A percentile compares a stretch with the other conserved stretches of the same genome.
Evolutionary conservation across 2,888 invertebrate genomes (phyloP).

Genomic region (Colostygia pectinataria): DNA sequence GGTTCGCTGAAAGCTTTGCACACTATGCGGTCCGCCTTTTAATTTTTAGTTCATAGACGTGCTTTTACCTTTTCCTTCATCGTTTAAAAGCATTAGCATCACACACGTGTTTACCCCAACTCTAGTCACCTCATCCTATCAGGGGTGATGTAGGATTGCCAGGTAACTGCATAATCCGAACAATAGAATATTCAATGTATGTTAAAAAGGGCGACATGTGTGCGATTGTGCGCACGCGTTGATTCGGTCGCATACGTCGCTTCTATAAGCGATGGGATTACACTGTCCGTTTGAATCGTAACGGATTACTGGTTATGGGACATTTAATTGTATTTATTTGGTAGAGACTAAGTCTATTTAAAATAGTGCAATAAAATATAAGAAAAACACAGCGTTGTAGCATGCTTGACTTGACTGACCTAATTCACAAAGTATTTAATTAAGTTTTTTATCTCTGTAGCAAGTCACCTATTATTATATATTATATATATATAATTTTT

Average conservation of each 20-base stretch:
- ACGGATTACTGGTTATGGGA: conserved; percentile 47
- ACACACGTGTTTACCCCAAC: conserved; percentile 15
- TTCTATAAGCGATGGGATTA: conserved; percentile 44
- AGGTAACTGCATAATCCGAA: conserved; percentile 71
- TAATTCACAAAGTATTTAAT: too few species aligned
- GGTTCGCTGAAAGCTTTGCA: too few species aligned
- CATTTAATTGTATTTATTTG: conserved; percentile 5
- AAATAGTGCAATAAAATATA: too few species aligned
- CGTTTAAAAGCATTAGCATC: too few species aligned
- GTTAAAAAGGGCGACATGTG: conserved; percentile 65
- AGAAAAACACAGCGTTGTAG: too few species aligned
- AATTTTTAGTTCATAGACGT: background rate
- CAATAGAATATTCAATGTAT: conserved; percentile 74
- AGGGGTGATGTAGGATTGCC: conserved; percentile 41
- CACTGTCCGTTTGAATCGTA: conserved; percentile 49
- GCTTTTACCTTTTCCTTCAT: too few species aligned
- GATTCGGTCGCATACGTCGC: conserved; percentile 33
- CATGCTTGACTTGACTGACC: too few species aligned
- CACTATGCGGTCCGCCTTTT: background rate
- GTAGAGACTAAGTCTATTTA: too few species aligned
- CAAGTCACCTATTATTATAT: too few species aligned
- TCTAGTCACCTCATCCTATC: background rate
- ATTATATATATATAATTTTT: too few species aligned
- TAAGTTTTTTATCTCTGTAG: too few species aligned
- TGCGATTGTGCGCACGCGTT: conserved; percentile 64